Evolutionary conservation across 2,113 vertebrate genomes (phyloP).

Genomic region (Phocoena phocoena): DNA sequence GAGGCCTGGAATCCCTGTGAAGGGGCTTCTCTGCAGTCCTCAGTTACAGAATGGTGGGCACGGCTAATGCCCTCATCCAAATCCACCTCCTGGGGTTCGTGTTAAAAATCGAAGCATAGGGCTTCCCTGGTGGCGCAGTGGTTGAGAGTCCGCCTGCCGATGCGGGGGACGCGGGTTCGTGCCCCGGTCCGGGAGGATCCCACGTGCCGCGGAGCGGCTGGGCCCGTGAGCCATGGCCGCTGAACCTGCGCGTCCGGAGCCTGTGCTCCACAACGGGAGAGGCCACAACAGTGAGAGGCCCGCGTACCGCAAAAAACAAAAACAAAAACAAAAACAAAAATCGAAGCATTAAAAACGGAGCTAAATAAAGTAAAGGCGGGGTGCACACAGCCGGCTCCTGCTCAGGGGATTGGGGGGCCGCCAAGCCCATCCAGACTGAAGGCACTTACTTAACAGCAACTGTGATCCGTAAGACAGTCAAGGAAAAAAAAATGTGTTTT

Average conservation of each 20-base stretch:
- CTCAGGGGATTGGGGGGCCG: accelerated
- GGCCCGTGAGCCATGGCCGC: too few species aligned
- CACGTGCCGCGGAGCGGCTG: accelerated
- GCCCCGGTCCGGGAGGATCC: too few species aligned
- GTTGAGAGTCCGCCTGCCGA: too few species aligned
- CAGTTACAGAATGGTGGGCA: accelerated
- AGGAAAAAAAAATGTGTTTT: slow-evolving; percentile 12
- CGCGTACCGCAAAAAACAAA: too few species aligned
- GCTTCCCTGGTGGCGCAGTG: too few species aligned
- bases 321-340: too few species aligned
- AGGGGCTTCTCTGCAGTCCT: neutral
- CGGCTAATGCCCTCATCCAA: neutral
- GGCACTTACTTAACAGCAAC: neutral
- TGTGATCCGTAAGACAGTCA: neutral
- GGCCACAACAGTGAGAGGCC: too few species aligned
- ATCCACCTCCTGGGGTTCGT: neutral
- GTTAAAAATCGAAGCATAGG: accelerated
- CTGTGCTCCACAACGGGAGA: too few species aligned
- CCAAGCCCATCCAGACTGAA: neutral
- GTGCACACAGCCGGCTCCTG: neutral
- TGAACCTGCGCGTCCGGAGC: accelerated
- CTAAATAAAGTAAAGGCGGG: neutral
- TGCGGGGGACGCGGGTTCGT: too few species aligned
- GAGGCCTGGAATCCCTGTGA: neutral
- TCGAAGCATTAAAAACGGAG: accelerated